Evolutionary conservation across 30 jellyfish, hydroid and myxozoan genomes (phyloP).

Genomic region (Cassiopea andromeda): DNA sequence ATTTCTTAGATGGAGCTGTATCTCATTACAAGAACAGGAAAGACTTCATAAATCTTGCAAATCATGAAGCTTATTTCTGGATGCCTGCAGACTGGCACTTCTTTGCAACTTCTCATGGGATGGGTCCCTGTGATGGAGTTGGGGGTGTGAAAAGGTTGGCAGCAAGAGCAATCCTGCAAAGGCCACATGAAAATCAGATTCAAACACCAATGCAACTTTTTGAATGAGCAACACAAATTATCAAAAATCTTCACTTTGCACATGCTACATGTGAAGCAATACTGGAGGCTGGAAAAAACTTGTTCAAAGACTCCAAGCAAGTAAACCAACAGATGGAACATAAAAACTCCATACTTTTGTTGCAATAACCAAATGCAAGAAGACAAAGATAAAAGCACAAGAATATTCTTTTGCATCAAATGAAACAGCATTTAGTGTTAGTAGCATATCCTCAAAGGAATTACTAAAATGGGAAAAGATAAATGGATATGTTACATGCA

Average conservation of each 20-base stretch:
- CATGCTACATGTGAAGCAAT: neutral
- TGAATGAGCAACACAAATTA: neutral
- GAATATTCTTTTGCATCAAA: neutral
- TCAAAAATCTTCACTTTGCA: neutral
- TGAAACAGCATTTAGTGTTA: no score
- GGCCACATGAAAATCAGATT: neutral
- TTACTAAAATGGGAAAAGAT: no score
- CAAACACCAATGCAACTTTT: slow-evolving; percentile 22
- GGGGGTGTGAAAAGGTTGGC: slow-evolving; percentile 30
- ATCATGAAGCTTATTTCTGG: slow-evolving; percentile 30
- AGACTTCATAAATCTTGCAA: slow-evolving; percentile 32
- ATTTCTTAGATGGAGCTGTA: slow-evolving; percentile 54
- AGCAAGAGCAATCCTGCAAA: slow-evolving; percentile 40
- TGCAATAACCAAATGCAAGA: neutral
- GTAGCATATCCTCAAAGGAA: no score
- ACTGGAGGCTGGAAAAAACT: neutral
- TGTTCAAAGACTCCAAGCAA: neutral
- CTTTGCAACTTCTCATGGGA: slow-evolving; percentile 43
- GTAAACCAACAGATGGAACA: neutral
- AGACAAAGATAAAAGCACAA: neutral
- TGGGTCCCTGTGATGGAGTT: slow-evolving; percentile 41
- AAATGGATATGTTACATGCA: no score
- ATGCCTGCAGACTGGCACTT: slow-evolving; percentile 66
- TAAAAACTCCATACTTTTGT: neutral
- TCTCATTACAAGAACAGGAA: slow-evolving; percentile 32